Evolutionary conservation across 2,797 vertebrate species (phyloP).

Genomic region (Martes flavigula): DNA sequence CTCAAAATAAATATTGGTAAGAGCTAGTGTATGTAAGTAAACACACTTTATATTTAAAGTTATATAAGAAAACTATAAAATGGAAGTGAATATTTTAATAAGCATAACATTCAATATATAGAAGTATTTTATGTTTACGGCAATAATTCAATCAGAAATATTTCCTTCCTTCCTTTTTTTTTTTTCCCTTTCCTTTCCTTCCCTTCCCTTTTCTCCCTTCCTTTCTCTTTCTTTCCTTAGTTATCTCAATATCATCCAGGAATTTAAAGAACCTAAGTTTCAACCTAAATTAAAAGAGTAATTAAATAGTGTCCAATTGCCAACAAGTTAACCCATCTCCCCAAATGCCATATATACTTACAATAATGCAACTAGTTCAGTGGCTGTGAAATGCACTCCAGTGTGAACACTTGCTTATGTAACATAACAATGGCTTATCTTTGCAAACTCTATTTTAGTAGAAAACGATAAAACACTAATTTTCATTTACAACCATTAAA

Average conservation of each 20-base stretch:
- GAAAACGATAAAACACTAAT: not conserved
- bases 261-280: not conserved
- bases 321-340: not conserved
- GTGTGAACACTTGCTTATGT: not conserved
- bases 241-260: not conserved
- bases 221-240: not conserved
- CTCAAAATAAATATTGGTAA: not conserved
- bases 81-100: not conserved
- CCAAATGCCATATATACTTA: not conserved
- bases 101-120: not conserved
- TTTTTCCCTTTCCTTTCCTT: not conserved
- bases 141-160: not conserved
- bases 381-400: not conserved
- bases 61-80: not conserved
- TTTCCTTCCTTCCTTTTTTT: not conserved
- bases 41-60: not conserved
- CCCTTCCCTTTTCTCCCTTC: too few species aligned
- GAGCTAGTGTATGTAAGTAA: not conserved
- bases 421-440: not conserved
- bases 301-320: not conserved
- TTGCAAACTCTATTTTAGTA: constrained; percentile 14
- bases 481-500: not conserved
- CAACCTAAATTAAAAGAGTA: not conserved
- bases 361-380: not conserved
- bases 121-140: not conserved